Evolutionary conservation across 2,888 invertebrate species (phyloP).

Genomic region (Pristionchus arcanus): DNA sequence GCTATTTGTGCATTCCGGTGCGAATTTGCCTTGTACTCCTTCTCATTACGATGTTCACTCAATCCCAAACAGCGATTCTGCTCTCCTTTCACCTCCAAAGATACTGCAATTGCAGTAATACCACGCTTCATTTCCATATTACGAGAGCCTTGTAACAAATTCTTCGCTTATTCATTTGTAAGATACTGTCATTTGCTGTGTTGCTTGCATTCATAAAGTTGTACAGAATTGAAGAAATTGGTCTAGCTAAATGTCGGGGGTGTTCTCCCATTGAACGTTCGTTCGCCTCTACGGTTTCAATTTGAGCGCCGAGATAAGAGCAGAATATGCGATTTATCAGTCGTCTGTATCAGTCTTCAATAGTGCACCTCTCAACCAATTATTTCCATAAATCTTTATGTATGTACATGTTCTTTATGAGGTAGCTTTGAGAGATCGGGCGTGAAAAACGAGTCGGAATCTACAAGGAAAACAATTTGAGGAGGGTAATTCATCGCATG

Average conservation of each 20-base stretch:
- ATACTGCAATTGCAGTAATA: background rate
- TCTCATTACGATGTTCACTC: background rate
- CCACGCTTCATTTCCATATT: background rate
- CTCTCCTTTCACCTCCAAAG: background rate
- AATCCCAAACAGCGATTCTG: constrained; percentile 17
- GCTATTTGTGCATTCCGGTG: constrained; percentile 15
- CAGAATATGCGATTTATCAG: too few relatives aligned
- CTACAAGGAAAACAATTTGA: background rate
- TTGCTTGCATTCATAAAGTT: constrained; percentile 20
- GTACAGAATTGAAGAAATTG: too few relatives aligned
- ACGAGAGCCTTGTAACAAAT: background rate
- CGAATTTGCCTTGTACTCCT: constrained; percentile 18
- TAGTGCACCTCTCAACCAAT: background rate
- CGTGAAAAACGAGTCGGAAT: background rate
- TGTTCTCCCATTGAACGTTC: too few relatives aligned
- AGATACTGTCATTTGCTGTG: background rate
- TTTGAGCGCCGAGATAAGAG: too few relatives aligned
- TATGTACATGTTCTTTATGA: background rate
- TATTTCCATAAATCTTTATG: background rate
- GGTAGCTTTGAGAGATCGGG: constrained; percentile 19
- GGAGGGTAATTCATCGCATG: background rate
- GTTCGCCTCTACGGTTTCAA: too few relatives aligned
- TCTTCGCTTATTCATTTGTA: background rate
- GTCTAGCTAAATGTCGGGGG: too few relatives aligned
- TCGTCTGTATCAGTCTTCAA: background rate